Percentiles rank a stretch among this genome's conserved stretches.
These are phyloP conservation scores for Amphiura filiformis DNA, from an alignment of 35 echinoderm and acorn worm genomes.

Conservation along the genomic window DNA sequence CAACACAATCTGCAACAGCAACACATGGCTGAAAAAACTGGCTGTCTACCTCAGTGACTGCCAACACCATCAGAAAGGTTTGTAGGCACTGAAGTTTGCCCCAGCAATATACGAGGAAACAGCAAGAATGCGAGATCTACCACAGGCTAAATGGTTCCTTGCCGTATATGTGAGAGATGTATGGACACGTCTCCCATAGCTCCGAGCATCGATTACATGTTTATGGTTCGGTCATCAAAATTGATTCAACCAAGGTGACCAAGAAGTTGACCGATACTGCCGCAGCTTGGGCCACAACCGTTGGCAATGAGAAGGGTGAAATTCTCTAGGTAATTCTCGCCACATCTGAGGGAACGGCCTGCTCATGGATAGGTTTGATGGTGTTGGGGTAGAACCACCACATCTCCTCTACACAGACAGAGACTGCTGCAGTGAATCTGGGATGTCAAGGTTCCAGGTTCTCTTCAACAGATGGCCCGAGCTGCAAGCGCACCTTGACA, in stretches of 20 bases:
- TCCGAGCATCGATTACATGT: not conserved
- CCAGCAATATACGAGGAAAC: not conserved
- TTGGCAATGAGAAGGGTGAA: slow-evolving; percentile 57
- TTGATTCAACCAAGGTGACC: slow-evolving; percentile 63
- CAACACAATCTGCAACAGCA: slow-evolving; percentile 28
- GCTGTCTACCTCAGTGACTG: slow-evolving; percentile 7
- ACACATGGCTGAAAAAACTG: slow-evolving; percentile 32
- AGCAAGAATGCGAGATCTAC: slow-evolving; percentile 39
- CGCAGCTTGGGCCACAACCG: slow-evolving; percentile 49
- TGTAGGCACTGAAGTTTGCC: not conserved
- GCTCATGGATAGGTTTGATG: slow-evolving; percentile 21
- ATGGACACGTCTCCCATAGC: slow-evolving; percentile 32
- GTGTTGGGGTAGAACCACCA: no score
- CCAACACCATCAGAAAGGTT: not conserved
- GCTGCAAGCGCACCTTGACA: slow-evolving; percentile 52
- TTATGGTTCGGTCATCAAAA: slow-evolving; percentile 34
- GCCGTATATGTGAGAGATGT: slow-evolving; percentile 59
- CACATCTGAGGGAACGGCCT: slow-evolving; percentile 17
- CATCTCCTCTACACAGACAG: slow-evolving; percentile 59
- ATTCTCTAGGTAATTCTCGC: slow-evolving; percentile 51
- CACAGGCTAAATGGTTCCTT: slow-evolving; percentile 46
- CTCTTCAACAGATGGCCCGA: slow-evolving; percentile 33
- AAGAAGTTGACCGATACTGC: slow-evolving; percentile 11
- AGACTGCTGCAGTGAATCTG: slow-evolving; percentile 55
- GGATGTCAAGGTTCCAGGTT: no score